Conservation (phyloP, 2,888 invertebrate genomes). For the Plagodis pulveraria region DNA sequence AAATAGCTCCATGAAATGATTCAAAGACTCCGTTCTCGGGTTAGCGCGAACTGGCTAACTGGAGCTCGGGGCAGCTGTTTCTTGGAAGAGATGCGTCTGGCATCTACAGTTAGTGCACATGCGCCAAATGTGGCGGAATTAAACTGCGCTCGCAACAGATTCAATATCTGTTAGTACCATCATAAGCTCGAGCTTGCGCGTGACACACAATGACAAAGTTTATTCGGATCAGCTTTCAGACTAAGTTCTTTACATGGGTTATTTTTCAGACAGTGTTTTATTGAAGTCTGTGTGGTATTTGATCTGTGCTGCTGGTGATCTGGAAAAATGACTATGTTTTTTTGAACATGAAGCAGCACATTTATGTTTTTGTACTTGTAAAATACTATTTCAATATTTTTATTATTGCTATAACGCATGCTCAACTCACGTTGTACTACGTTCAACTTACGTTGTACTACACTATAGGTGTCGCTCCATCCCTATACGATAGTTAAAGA, state of each 20-base stretch:
- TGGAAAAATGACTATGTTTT: too few species aligned
- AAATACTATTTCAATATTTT: too few species aligned
- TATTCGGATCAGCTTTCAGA: conserved; percentile 24
- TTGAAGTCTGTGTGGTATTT: neutral
- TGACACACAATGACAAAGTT: conserved; percentile 30
- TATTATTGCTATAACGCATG: too few species aligned
- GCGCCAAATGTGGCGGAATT: conserved; percentile 37
- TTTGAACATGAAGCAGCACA: too few species aligned
- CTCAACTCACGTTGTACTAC: too few species aligned
- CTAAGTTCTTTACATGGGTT: conserved; percentile 1
- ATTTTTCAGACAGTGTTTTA: conserved; percentile 7
- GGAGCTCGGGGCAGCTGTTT: conserved; percentile 48
- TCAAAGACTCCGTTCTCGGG: conserved; percentile 25
- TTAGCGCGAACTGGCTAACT: conserved; percentile 36
- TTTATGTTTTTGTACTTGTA: too few species aligned
- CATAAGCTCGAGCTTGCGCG: conserved; percentile 5
- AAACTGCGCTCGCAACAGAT: conserved; percentile 29
- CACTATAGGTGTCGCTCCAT: too few species aligned
- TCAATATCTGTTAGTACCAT: neutral
- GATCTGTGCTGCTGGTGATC: neutral
- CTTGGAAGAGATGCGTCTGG: conserved; percentile 59
- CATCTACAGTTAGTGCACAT: conserved; percentile 41
- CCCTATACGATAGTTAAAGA: too few species aligned
- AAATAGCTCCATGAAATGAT: conserved; percentile 27
- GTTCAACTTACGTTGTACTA: too few species aligned